Evolutionary conservation across 2,113 vertebrate species (phyloP).

Genomic region (Trachemys scripta): DNA sequence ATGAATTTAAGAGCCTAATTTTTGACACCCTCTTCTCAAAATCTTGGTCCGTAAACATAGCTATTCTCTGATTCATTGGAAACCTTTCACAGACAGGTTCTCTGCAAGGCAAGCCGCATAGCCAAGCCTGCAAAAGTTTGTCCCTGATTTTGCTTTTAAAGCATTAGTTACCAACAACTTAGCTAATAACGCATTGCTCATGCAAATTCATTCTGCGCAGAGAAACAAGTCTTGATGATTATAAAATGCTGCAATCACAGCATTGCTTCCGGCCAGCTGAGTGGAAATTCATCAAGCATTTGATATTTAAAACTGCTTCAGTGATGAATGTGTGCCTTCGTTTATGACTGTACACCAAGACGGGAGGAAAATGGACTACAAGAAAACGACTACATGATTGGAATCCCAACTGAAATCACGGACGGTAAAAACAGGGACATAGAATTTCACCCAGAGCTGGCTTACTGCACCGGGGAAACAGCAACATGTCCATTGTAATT

Average conservation of each 20-base stretch:
- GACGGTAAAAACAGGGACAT: background rate
- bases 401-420: conserved; percentile 52
- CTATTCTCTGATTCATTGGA: background rate
- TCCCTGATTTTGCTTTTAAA: background rate
- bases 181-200: conserved; percentile 61
- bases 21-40: background rate
- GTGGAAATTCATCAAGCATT: conserved; percentile 75
- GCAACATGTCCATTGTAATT: background rate
- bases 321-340: conserved; percentile 68
- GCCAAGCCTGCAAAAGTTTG: background rate
- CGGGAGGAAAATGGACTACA: conserved; percentile 30
- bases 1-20: background rate
- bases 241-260: conserved; percentile 75
- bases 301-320: conserved; percentile 65
- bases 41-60: background rate
- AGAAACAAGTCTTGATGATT: conserved; percentile 74
- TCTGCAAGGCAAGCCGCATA: background rate
- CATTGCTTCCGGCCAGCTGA: conserved; percentile 74
- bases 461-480: background rate
- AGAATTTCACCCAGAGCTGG: background rate
- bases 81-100: background rate
- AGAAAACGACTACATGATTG: conserved; percentile 40
- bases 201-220: conserved; percentile 75
- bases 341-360: conserved; percentile 49
- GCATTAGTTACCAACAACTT: conserved; percentile 36